A percentile compares a stretch with the other conserved stretches of the same genome.
phyloP scores from a whole-genome alignment of 1,140 invertebrate genomes.

The Drosophila punjabiensis region DNA sequence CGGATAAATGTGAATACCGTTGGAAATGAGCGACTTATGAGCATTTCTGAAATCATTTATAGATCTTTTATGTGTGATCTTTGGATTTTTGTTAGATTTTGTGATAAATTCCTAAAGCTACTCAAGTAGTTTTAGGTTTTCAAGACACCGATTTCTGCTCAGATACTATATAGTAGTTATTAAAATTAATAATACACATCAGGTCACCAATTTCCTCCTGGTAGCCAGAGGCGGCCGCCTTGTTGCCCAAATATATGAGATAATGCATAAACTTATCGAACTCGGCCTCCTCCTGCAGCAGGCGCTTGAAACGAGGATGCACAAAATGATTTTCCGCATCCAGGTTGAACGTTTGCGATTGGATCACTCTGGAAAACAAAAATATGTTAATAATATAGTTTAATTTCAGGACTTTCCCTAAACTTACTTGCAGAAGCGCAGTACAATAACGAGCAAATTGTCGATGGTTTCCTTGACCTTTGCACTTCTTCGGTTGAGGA shows the following conservation, averaged over 20 bases:
- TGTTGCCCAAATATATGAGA: constrained; percentile 80
- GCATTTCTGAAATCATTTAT: background rate
- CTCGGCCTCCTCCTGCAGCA: constrained; percentile 71
- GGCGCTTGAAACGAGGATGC: constrained; percentile 74
- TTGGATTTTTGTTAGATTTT: background rate
- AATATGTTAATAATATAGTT: background rate
- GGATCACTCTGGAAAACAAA: constrained; percentile 60
- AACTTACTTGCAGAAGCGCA: constrained; percentile 89
- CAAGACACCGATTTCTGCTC: constrained; percentile 8
- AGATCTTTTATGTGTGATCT: background rate
- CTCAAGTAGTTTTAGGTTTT: background rate
- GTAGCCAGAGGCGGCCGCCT: constrained; percentile 76
- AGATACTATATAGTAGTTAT: constrained; percentile 74
- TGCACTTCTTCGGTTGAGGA: constrained; percentile 89
- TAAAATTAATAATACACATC: constrained; percentile 79
- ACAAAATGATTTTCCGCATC: constrained; percentile 55
- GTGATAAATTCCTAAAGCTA: background rate
- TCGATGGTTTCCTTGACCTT: constrained; percentile 89
- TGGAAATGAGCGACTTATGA: background rate
- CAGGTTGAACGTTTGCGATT: constrained; percentile 62
- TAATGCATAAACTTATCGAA: constrained; percentile 81
- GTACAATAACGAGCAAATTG: constrained; percentile 89
- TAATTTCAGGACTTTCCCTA: background rate
- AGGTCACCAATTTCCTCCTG: constrained; percentile 81
- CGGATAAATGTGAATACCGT: constrained; percentile 4